Evolutionary conservation across 2,888 invertebrate genomes (phyloP), one percentile per base, ranked within the genome.

Genomic region (Asteroscopus sphinx): DNA sequence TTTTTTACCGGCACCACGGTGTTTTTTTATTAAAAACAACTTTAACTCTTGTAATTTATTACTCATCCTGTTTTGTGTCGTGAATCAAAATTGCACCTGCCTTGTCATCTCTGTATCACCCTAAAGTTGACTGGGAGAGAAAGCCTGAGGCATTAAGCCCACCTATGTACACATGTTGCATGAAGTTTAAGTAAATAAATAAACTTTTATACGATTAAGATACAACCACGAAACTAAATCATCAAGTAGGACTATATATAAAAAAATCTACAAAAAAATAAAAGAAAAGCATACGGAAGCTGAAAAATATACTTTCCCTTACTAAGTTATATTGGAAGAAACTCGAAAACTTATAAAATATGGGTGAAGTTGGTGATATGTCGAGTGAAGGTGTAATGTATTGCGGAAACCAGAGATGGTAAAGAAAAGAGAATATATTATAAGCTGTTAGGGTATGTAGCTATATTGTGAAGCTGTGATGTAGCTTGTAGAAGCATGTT

Each of bases 321-420:
- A 64, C 53, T 61, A 70, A 70, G 77, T 73, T 70, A 65, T 70
- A 73, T 76, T 73, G 70, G 67, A 60, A 51, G 52, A 33, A 63
- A 73, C 67, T 75, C 65, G 65, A 70, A 68, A 75, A 75, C 74
- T 76, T 75, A 76, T 76, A 70, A 76, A 63, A 76, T 76, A 76
- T 76, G 67, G 64, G 33, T 61, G 40, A 75, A 76, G 77, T 75
- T 75, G 26, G 65, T 70, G 77, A 73, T 76, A 73, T 54, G 67
- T 62, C 48, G 55, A 61, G 35, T 69, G 40, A 67, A 73, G 77
- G 69, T 58, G 60, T 73, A 73, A 75, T 62, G 73, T 75, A 69
- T 70, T 62, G 58, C 64, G 53, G 57, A 48, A 57, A 60, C 57
- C 56, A 66, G 63, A 58, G 59, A 65, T 67, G 65, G 66, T 32